Conservation (phyloP, 2,113 vertebrate species). For the Suncus etruscus region DNA sequence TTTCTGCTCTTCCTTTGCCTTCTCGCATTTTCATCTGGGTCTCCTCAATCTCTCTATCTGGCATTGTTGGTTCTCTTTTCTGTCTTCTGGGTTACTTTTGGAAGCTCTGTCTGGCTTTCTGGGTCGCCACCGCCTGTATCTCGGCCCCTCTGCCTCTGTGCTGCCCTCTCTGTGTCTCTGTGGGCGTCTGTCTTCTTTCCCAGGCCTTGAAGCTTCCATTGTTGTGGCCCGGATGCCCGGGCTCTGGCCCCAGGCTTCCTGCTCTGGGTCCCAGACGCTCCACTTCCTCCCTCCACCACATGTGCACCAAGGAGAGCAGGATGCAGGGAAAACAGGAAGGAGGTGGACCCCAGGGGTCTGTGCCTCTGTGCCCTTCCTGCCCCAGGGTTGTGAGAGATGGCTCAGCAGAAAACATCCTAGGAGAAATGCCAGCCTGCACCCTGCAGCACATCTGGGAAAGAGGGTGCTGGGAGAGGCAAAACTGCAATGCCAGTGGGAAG, state of each 20-base stretch:
- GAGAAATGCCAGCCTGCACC: constrained; percentile 72
- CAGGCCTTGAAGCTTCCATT: constrained; percentile 74
- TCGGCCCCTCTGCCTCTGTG: neutral
- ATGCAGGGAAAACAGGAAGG: constrained; percentile 83
- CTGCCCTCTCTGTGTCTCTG: constrained; percentile 8
- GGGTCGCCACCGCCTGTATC: constrained; percentile 12
- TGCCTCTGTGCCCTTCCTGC: constrained; percentile 78
- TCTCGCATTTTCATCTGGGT: neutral
- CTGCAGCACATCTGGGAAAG: constrained; percentile 25
- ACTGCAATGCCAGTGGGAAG: neutral
- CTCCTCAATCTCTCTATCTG: neutral
- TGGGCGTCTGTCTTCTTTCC: constrained; percentile 62
- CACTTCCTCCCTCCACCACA: constrained; percentile 77
- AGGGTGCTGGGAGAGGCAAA: neutral
- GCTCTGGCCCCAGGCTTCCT: constrained; percentile 74
- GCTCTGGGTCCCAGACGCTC: constrained; percentile 63
- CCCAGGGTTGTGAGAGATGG: constrained; percentile 68
- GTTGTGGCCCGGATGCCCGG: constrained; percentile 77
- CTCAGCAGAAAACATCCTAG: constrained; percentile 78
- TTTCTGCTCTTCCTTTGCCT: neutral
- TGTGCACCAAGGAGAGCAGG: constrained; percentile 78
- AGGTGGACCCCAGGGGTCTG: constrained; percentile 63
- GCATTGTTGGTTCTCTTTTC: neutral
- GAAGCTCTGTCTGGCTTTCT: neutral
- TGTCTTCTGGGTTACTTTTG: constrained; percentile 7